Percentiles rank a stretch among this genome's conserved stretches.
Conservation (phyloP, 2,888 invertebrate species). For the Platycheirus albimanus region DNA sequence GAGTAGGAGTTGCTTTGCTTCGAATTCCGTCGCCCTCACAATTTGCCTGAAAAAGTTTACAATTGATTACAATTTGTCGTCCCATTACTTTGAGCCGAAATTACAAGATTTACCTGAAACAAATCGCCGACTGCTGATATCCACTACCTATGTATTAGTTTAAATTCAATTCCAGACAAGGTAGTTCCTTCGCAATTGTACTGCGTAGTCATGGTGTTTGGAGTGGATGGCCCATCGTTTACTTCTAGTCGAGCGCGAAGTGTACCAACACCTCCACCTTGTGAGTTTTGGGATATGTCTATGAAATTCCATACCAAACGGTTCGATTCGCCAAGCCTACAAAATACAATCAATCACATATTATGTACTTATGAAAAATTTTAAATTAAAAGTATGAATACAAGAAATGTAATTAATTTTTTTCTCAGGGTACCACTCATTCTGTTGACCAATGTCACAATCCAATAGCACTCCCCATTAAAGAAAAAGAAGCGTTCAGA, state of each 20-base stretch:
- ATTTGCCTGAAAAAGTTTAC: slow-evolving; percentile 85
- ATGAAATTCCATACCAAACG: slow-evolving; percentile 96
- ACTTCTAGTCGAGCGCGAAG: slow-evolving; percentile 95
- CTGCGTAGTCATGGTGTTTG: slow-evolving; percentile 94
- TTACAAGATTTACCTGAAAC: slow-evolving; percentile 88
- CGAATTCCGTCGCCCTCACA: slow-evolving; percentile 89
- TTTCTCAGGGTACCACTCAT: too few relatives aligned
- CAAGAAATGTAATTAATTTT: too few relatives aligned
- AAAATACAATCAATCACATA: not conserved
- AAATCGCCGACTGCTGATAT: slow-evolving; percentile 97
- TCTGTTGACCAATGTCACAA: too few relatives aligned
- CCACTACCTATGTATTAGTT: slow-evolving; percentile 94
- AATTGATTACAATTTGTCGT: not conserved
- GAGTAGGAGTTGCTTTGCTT: slow-evolving; percentile 82
- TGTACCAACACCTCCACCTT: slow-evolving; percentile 94
- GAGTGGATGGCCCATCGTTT: slow-evolving; percentile 90
- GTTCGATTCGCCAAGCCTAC: slow-evolving; percentile 86
- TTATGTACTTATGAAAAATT: too few relatives aligned
- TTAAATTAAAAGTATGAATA: too few relatives aligned
- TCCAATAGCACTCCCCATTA: too few relatives aligned
- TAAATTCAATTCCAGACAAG: slow-evolving; percentile 96
- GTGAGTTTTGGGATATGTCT: slow-evolving; percentile 95
- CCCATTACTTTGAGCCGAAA: too few relatives aligned
- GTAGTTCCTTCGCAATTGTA: slow-evolving; percentile 98
- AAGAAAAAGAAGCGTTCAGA: too few relatives aligned